Evolutionary conservation across 2,797 vertebrate genomes (phyloP).

Genomic region (Mareca strepera): DNA sequence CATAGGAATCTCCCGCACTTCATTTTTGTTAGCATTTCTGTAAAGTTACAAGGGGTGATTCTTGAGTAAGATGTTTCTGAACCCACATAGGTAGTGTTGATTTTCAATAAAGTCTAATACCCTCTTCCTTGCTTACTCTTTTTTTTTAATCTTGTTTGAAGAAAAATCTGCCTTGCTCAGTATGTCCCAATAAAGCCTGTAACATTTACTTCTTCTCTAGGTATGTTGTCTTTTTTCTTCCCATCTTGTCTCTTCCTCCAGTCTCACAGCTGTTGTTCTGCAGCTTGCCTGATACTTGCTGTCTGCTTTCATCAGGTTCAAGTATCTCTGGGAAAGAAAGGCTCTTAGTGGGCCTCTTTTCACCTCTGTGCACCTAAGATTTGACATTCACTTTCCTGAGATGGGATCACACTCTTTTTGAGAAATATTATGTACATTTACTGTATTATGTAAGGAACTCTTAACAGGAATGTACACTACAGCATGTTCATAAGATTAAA

Average conservation of each 20-base stretch:
- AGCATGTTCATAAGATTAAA: background rate
- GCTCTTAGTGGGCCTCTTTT: background rate
- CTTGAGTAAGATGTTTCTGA: conserved; percentile 6
- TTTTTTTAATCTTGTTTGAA: background rate
- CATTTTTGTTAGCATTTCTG: conserved; percentile 53
- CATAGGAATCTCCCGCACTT: conserved; percentile 31
- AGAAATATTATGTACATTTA: conserved; percentile 1
- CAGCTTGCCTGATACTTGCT: background rate
- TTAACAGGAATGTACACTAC: background rate
- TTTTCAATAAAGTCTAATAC: background rate
- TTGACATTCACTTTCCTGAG: background rate
- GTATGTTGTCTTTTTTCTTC: background rate
- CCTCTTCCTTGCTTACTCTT: background rate
- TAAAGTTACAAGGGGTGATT: conserved; percentile 2
- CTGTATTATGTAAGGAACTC: background rate
- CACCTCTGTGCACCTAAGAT: background rate
- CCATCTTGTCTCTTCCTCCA: background rate
- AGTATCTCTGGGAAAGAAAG: background rate
- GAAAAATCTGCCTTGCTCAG: background rate
- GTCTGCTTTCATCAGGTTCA: background rate
- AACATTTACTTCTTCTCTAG: background rate
- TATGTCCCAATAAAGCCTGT: background rate
- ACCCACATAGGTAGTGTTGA: background rate
- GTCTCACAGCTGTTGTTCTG: background rate
- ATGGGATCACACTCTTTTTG: background rate